Conservation (phyloP, 2,113 vertebrate species). For the Triplophysa siluroides region DNA sequence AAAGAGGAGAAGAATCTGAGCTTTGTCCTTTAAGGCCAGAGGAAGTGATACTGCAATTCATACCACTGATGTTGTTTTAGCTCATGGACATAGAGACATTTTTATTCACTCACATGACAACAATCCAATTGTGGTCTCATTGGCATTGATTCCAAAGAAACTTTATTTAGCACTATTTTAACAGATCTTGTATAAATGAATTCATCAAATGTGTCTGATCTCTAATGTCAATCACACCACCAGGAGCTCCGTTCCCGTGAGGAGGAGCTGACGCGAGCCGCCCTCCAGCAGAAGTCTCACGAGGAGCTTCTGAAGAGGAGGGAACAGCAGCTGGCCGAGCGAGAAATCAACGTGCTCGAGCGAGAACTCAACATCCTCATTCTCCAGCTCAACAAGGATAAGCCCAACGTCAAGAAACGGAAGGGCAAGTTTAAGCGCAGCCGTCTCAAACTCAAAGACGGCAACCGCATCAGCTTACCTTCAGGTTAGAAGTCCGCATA, state of each 20-base stretch:
- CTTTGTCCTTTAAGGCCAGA: slow-evolving; percentile 21
- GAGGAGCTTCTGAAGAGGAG: slow-evolving; percentile 88
- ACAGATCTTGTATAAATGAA: neutral
- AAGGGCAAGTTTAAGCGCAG: slow-evolving; percentile 93
- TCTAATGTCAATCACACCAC: neutral
- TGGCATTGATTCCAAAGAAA: neutral
- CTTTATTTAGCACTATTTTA: neutral
- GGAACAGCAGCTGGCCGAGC: slow-evolving; percentile 89
- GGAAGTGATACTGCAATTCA: slow-evolving; percentile 24
- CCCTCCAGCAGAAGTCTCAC: slow-evolving; percentile 93
- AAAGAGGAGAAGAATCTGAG: slow-evolving; percentile 12
- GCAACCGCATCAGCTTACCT: slow-evolving; percentile 93
- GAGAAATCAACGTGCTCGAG: slow-evolving; percentile 93
- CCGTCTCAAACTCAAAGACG: slow-evolving; percentile 90
- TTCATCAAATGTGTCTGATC: neutral
- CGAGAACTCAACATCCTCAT: slow-evolving; percentile 94
- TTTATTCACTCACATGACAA: neutral
- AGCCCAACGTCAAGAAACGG: slow-evolving; percentile 91
- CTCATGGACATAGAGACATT: neutral
- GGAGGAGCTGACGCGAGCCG: slow-evolving; percentile 89
- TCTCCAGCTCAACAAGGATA: slow-evolving; percentile 94
- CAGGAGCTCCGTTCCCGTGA: slow-evolving; percentile 93
- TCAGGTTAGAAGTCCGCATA: slow-evolving; percentile 77
- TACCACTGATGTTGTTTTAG: neutral
- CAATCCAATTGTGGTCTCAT: neutral